Evolutionary conservation across 2,797 vertebrate species (phyloP), one percentile per base, ranked within the genome.

Genomic region (Mycteria americana): DNA sequence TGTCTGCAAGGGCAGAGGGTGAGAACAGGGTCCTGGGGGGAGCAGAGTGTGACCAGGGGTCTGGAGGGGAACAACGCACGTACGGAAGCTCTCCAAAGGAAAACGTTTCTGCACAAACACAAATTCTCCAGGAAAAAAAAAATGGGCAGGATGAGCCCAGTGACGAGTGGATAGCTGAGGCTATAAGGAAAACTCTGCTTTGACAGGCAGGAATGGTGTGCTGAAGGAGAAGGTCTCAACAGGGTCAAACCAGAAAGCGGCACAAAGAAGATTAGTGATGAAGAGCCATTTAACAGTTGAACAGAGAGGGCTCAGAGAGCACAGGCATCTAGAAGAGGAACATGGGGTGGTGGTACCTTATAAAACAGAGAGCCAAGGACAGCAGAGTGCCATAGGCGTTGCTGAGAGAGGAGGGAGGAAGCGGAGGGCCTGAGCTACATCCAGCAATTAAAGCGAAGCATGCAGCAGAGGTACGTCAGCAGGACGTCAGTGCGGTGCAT

Each of bases 401-500:
- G 37, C 80, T 87, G 67, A 45, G 65, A 53, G 57, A 46, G 21
- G 13, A n/a, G 18, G 37, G 25, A 67, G 25, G 21, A 28, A 67
- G 56, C 6, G 0, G 51, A 54, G 11, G 35, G 18, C 21, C 60
- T 83, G 72, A 88, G 43, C 31, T 46, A 41, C 4, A 16, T 3
- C 14, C 53, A 64, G 22, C 41, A 21, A 27, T 60, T 37, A 37
- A 89, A 88, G n/a, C 1, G 1, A 65, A 82, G 28, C 18, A 8
- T 2, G 4, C 18, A 72, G 77, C 57, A 57, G 63, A 75, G 45
- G 45, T 50, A 13, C 7, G 0, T 37, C 48, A 60, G 77, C 62
- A 85, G 63, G 59, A 59, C 2, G 0, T 21, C 2, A 1, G 13
- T n/a, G 39, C 4, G 2, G 59, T 18, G n/a, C 54, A 64, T 15